These are phyloP conservation scores for Physocephala rufipes DNA, from an alignment of 2,888 invertebrate species.

Conservation along the genomic window DNA sequence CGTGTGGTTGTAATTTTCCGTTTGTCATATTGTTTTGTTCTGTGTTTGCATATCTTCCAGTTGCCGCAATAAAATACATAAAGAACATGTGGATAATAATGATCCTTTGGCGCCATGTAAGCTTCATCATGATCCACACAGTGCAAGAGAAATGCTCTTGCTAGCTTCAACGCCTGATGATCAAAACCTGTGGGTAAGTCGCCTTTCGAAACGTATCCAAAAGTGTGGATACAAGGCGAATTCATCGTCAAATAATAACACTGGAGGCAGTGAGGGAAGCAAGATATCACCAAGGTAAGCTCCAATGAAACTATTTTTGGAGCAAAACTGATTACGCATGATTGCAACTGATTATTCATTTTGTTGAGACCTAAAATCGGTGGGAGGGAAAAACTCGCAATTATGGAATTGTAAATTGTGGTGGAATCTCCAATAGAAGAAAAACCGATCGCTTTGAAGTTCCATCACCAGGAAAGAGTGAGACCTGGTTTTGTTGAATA, in stretches of 20 bases:
- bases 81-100: conserved; percentile 88
- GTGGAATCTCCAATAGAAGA: no score
- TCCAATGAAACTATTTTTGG: neutral
- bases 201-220: conserved; percentile 91
- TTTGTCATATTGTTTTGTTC: neutral
- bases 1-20: neutral
- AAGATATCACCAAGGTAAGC: conserved; percentile 80
- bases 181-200: conserved; percentile 92
- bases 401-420: neutral
- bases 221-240: conserved; percentile 92
- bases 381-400: neutral
- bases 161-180: conserved; percentile 86
- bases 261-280: conserved; percentile 69
- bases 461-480: no score
- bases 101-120: conserved; percentile 94
- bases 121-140: conserved; percentile 92
- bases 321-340: neutral
- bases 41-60: conserved; percentile 67
- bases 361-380: neutral
- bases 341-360: conserved; percentile 10
- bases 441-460: no score
- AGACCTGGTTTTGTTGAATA: neutral
- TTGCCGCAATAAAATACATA: conserved; percentile 96
- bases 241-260: conserved; percentile 68
- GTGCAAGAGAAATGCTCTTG: conserved; percentile 92